Conservation (phyloP, 2,113 vertebrate species). For the Oreochromis tanganicae region DNA sequence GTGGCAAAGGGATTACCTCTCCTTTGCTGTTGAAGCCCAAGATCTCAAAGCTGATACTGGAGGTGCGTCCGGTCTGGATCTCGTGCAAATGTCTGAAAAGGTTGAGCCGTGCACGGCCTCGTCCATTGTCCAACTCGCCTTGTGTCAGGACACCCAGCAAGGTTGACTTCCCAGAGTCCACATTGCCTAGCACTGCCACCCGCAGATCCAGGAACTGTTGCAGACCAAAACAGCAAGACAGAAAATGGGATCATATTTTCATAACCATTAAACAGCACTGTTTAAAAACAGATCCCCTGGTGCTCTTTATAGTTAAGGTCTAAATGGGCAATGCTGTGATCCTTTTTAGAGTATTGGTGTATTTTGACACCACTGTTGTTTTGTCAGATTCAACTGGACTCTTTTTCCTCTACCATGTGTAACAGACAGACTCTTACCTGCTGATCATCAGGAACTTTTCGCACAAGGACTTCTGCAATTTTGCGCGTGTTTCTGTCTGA, state of each 20-base stretch:
- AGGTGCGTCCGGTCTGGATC: constrained; percentile 93
- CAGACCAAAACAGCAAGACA: background rate
- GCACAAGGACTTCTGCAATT: constrained; percentile 91
- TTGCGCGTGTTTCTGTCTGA: constrained; percentile 79
- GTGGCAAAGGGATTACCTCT: constrained; percentile 74
- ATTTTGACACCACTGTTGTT: background rate
- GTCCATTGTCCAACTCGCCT: constrained; percentile 93
- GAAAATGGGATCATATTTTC: background rate
- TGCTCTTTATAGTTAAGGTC: background rate
- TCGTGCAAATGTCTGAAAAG: constrained; percentile 96
- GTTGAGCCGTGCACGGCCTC: constrained; percentile 91
- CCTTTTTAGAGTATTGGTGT: background rate
- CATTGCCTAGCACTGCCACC: constrained; percentile 93
- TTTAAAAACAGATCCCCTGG: fast-evolving
- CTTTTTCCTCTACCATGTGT: background rate
- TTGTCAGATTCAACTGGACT: background rate
- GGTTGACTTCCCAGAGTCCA: constrained; percentile 94
- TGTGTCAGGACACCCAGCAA: constrained; percentile 92
- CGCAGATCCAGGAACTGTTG: constrained; percentile 90
- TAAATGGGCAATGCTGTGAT: background rate
- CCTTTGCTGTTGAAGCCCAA: constrained; percentile 98
- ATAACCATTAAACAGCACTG: background rate
- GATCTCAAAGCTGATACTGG: constrained; percentile 98
- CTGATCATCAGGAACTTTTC: constrained; percentile 95
- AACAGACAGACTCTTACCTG: constrained; percentile 75